A percentile compares a stretch with the other conserved stretches of the same genome.
These are phyloP conservation scores for Petrocephalus zakoni DNA, from an alignment of 2,113 vertebrate species.

Conservation along the genomic window DNA sequence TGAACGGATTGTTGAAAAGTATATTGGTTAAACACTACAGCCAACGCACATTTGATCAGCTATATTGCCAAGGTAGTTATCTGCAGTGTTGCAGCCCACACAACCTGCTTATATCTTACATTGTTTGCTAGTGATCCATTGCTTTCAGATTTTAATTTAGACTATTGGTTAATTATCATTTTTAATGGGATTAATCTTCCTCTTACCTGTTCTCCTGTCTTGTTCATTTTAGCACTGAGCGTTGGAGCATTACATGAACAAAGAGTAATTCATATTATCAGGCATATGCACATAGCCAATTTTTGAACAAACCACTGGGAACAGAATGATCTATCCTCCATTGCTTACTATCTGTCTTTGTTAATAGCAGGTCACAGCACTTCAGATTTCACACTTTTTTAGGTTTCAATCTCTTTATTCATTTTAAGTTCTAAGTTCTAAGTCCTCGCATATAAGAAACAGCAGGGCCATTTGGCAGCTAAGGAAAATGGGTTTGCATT, in stretches of 20 bases:
- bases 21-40: neutral
- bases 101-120: neutral
- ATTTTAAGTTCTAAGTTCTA: neutral
- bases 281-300: neutral
- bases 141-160: neutral
- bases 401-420: neutral
- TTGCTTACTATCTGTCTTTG: neutral
- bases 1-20: neutral
- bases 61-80: neutral
- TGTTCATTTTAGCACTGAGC: neutral
- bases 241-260: neutral
- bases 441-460: neutral
- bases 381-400: neutral
- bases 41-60: neutral
- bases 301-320: neutral
- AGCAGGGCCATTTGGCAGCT: neutral
- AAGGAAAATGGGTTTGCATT: neutral
- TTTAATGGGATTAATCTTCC: neutral
- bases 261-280: neutral
- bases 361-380: neutral
- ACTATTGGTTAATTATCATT: neutral
- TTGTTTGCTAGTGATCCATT: neutral
- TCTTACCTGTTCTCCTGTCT: neutral
- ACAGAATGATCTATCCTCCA: neutral
- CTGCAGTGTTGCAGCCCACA: neutral